phyloP scores from a whole-genome alignment of 2,113 vertebrate genomes.

The Myrmophylax atrothorax region DNA sequence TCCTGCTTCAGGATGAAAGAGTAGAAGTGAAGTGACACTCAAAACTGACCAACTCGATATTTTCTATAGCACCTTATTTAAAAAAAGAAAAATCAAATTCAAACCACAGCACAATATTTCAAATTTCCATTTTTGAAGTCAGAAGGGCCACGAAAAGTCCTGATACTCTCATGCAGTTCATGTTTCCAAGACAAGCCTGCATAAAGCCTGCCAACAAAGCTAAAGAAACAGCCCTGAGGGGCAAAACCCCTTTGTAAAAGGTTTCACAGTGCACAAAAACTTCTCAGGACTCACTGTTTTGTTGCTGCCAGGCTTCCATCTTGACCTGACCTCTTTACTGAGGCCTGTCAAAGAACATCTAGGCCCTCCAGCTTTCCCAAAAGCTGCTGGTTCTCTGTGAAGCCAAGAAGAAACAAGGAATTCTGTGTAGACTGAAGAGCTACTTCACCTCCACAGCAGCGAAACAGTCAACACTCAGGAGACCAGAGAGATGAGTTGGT shows the following conservation, averaged over 20 bases:
- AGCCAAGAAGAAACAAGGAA: background rate
- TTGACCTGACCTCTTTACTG: background rate
- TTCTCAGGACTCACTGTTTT: background rate
- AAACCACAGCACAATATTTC: background rate
- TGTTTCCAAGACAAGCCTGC: background rate
- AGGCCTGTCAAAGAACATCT: background rate
- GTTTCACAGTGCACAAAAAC: background rate
- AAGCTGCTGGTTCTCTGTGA: background rate
- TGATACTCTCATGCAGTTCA: accelerated
- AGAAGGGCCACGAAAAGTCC: background rate
- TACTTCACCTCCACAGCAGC: background rate
- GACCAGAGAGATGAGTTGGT: background rate
- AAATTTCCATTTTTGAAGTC: background rate
- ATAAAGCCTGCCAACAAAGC: background rate
- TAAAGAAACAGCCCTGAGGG: background rate
- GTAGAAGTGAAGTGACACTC: background rate
- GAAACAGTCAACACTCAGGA: background rate
- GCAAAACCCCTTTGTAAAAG: background rate
- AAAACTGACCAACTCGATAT: background rate
- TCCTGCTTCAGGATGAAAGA: background rate
- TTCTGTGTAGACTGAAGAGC: background rate
- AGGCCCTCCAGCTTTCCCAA: background rate
- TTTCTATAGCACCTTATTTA: background rate
- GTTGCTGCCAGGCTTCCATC: background rate
- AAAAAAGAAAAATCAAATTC: background rate